Conservation (phyloP, 2,797 vertebrate species). For the Hipposideros larvatus region DNA sequence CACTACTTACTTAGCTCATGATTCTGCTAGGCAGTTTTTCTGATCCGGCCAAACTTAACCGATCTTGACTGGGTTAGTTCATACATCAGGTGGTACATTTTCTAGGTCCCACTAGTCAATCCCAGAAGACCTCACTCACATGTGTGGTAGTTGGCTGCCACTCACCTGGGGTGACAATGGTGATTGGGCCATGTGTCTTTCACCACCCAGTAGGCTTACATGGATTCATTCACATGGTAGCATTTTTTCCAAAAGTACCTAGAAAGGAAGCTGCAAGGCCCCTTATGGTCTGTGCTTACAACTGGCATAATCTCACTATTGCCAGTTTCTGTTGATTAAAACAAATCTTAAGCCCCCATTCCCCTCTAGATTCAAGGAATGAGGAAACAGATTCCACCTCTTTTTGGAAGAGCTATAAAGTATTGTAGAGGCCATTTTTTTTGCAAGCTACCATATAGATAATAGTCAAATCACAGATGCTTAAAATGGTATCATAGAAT, state of each 20-base stretch:
- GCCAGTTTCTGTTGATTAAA: not conserved
- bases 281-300: not conserved
- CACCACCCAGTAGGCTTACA: not conserved
- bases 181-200: not conserved
- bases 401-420: not conserved
- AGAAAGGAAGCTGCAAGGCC: not conserved
- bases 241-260: not conserved
- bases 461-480: not conserved
- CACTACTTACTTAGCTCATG: not conserved
- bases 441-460: not conserved
- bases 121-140: not conserved
- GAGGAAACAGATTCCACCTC: not conserved
- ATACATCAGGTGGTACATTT: not conserved
- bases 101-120: not conserved
- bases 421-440: not conserved
- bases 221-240: not conserved
- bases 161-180: not conserved
- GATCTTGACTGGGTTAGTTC: not conserved
- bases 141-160: not conserved
- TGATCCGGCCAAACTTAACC: not conserved
- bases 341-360: not conserved
- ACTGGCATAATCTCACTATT: not conserved
- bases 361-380: not conserved
- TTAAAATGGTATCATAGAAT: not conserved
- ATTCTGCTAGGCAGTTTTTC: not conserved